Base-by-base conservation (phyloP, 1,140 invertebrate species). In the Drusus annulatus region DNA sequence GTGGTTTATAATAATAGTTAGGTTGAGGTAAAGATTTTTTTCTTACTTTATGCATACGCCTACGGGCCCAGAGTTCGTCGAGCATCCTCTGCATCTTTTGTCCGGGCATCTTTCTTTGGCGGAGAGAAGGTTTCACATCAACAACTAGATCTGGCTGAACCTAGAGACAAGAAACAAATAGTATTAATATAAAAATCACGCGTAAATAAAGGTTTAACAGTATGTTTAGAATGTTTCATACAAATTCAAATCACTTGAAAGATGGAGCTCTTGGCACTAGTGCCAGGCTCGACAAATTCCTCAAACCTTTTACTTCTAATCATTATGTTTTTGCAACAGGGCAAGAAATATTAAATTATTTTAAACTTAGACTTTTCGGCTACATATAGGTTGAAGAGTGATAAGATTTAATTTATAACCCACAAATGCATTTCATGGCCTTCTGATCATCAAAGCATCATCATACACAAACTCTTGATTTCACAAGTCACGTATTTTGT, bases 51-150 rank as follows among this genome's bases (percentile, higher is more conserved):
- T 90, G 89, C 86, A 90, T 90, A 50, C 91, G 91, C 52, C 91
- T 90, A 13, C 94, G 90, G 79, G 93, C 89, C 91, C 92, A 91
- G 87, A 91, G 92, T 85, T 93, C 94, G 84, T 92, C 93, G 85
- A 92, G 91, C 83, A 94, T 93, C n/a, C 96, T 91, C 69, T 96
- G 92, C 54, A 95, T 90, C 86, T 96, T 96, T 78, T 97, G 96
- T 85, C 98, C 97, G 60, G 97, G 93, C 79, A 98, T 91, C 85
- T 97, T 97, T 10, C 95, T 91, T 85, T 96, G 95, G 23, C 96
- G 93, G 60, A 96, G 90, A 75, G 96, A 96, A 16, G 97, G 97
- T 87, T 99, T 99, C 80, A 98, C 94, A 86, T 99, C 98, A 16
- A 99, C 98, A 45, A 98, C 94, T 54, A 99, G 90, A 87, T 97